phyloP scores from a whole-genome alignment of 2,797 vertebrate species.

The Alosa sapidissima region DNA sequence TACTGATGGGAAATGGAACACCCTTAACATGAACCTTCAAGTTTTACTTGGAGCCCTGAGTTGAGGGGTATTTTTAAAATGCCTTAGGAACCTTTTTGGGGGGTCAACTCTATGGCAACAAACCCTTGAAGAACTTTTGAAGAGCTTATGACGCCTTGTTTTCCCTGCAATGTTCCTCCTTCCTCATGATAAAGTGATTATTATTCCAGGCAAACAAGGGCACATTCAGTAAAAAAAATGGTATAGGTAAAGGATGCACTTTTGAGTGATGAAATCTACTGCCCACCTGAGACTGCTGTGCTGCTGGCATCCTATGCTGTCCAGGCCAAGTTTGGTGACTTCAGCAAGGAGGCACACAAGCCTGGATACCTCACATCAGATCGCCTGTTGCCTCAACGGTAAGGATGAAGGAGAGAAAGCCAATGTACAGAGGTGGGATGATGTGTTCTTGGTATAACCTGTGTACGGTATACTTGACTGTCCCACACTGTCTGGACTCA shows the following conservation, averaged over 20 bases:
- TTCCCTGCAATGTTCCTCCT: neutral
- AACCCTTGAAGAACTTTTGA: neutral
- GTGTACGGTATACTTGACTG: too few species aligned
- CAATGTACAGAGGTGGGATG: too few species aligned
- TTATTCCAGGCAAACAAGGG: neutral
- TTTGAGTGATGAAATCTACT: slow-evolving; percentile 93
- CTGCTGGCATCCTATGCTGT: slow-evolving; percentile 94
- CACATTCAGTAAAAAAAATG: neutral
- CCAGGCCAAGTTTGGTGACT: slow-evolving; percentile 95
- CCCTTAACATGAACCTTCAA: neutral
- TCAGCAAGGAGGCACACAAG: slow-evolving; percentile 83
- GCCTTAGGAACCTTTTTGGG: neutral
- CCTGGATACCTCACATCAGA: slow-evolving; percentile 89
- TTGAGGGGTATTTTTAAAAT: neutral
- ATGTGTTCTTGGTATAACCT: too few species aligned
- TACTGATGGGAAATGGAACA: neutral
- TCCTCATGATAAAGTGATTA: too few species aligned
- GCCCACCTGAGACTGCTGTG: slow-evolving; percentile 94
- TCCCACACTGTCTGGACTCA: too few species aligned
- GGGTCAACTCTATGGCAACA: neutral
- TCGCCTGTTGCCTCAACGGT: slow-evolving; percentile 91
- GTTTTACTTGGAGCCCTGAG: neutral
- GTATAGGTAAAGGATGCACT: slow-evolving; percentile 84
- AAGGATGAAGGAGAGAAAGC: slow-evolving; percentile 43
- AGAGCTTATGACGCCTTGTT: too few species aligned